Conservation (phyloP, 2,113 vertebrate genomes). For the Bothrops jararaca region DNA sequence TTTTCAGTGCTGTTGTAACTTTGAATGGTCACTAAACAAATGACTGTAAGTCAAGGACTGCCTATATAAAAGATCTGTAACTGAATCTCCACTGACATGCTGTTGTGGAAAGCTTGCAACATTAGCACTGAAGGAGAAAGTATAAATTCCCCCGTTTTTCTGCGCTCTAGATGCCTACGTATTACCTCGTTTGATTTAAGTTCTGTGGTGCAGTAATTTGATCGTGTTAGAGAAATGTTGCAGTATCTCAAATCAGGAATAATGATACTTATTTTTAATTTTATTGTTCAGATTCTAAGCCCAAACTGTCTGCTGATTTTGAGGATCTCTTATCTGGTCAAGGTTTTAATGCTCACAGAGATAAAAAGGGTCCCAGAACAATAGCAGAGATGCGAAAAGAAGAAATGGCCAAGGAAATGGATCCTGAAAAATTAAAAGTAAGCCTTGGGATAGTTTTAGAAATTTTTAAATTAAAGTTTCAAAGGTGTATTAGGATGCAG, state of each 20-base stretch:
- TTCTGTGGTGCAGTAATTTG: not conserved
- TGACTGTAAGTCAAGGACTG: not conserved
- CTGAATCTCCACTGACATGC: not conserved
- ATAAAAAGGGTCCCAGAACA: constrained; percentile 92
- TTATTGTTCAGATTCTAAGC: constrained; percentile 77
- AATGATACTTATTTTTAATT: not conserved
- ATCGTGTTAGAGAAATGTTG: not conserved
- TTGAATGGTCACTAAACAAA: not conserved
- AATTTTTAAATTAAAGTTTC: not conserved
- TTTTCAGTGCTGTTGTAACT: not conserved
- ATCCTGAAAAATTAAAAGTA: constrained; percentile 96
- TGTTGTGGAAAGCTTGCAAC: not conserved
- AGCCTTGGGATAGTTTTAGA: constrained; percentile 8
- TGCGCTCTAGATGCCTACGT: not conserved
- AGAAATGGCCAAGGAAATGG: constrained; percentile 99
- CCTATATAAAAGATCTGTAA: not conserved
- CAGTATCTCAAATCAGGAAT: not conserved
- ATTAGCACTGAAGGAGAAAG: too few species aligned
- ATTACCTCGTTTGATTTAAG: not conserved
- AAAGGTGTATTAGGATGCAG: not conserved
- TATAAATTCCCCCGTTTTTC: not conserved
- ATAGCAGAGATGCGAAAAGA: constrained; percentile 99
- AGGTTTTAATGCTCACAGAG: constrained; percentile 92
- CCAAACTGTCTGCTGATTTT: constrained; percentile 83
- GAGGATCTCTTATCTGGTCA: constrained; percentile 94